Base-by-base conservation (phyloP, 2,888 invertebrate species). In the Diploptera punctata region DNA sequence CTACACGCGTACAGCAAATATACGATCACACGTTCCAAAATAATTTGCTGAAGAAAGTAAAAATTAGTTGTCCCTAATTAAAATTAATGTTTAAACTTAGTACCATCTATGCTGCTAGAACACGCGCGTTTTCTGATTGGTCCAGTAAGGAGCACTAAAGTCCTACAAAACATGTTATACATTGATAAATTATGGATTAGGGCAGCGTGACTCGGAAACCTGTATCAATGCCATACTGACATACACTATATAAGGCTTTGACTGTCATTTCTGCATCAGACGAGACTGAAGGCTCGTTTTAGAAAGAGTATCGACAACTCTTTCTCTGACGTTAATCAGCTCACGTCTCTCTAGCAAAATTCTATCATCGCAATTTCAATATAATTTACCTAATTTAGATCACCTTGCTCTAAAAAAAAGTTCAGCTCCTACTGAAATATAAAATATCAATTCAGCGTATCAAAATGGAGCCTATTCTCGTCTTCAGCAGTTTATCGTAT, bases 171-270 rank as follows among this genome's bases (percentile, higher is more conserved):
- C 38, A 13, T 38, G 38, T 38, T 38, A 9, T 5, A 13, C 13
- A 13, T 13, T 38, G 54, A 13, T 52, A 10, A 16, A 52, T 52
- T 52, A 52, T 52, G 54, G 10, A 52, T 52, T 21, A 52, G 54
- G 38, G 13, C 38, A 38, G 38, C 38, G 5, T 38, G 38, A 52
- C 3, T 52, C 19, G 54, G 21, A 52, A 52, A 52, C 54, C 54
- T 52, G 54, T 52, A 52, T 52, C 18, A 52, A 52, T 52, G 54
- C 54, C 54, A 52, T 52, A 52, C 54, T 52, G 54, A 52, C 54
- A 38, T 38, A 38, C 38, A 38, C 38, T 38, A 38, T 38, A 38
- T 38, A 38, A 38, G 13, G 38, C 38, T 52, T 10, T 52, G 21
- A 52, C 10, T 52, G 21, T 52, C 19, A 52, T 16, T 18, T 52